Percentiles rank a stretch among this genome's conserved stretches.
These are phyloP conservation scores for Arenaria interpres DNA, from an alignment of 2,113 vertebrate species.

Conservation along the genomic window DNA sequence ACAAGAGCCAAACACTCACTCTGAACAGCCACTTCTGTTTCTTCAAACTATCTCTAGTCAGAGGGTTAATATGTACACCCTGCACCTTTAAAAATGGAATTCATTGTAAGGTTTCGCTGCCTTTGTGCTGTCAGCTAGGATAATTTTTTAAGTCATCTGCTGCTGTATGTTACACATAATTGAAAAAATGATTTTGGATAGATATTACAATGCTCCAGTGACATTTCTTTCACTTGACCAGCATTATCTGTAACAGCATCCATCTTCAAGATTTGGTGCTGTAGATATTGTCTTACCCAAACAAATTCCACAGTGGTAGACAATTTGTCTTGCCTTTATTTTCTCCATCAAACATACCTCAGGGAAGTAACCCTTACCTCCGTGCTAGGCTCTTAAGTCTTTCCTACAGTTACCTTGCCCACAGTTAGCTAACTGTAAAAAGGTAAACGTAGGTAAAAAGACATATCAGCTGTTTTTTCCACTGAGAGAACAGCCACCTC, in stretches of 20 bases:
- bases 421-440: neutral
- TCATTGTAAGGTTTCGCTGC: neutral
- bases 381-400: neutral
- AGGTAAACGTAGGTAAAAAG: neutral
- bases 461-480: neutral
- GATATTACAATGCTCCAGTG: slow-evolving; percentile 39
- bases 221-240: slow-evolving; percentile 54
- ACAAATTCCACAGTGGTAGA: neutral
- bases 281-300: neutral
- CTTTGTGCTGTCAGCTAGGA: slow-evolving; percentile 15
- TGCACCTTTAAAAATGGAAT: neutral
- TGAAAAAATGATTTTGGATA: slow-evolving; percentile 40
- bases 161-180: slow-evolving; percentile 16
- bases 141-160: slow-evolving; percentile 8
- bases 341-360: neutral
- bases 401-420: neutral
- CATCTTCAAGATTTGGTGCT: neutral
- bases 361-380: neutral
- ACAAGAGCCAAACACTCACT: neutral
- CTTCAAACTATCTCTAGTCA: neutral
- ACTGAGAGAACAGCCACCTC: neutral
- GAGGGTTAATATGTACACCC: neutral
- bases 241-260: slow-evolving; percentile 1
- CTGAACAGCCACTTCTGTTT: neutral
- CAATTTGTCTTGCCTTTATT: neutral